These are phyloP conservation scores for Bombus superbus DNA, from an alignment of 1,140 invertebrate genomes.

Conservation along the genomic window DNA sequence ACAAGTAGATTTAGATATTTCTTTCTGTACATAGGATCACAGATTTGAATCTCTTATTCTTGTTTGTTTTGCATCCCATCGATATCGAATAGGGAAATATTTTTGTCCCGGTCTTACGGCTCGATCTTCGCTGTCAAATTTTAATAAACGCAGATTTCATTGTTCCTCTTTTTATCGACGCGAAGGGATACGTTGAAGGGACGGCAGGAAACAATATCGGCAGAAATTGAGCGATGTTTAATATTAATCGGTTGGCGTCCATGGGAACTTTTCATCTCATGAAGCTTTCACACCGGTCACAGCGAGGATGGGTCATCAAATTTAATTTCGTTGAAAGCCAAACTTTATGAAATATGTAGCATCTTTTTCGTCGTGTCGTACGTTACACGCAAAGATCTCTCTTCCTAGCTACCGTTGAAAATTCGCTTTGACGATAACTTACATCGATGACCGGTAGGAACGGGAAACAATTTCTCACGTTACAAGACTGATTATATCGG, in stretches of 20 bases:
- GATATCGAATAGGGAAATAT: not conserved
- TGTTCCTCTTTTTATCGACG: not conserved
- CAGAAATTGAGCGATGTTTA: conserved; percentile 8
- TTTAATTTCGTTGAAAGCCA: not conserved
- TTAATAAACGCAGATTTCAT: conserved; percentile 4
- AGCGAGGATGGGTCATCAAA: conserved; percentile 2
- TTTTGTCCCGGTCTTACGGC: not conserved
- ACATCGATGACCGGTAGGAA: not conserved
- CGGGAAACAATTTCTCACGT: conserved; percentile 9
- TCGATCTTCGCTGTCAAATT: not conserved
- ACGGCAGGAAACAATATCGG: not conserved
- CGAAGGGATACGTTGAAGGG: not conserved
- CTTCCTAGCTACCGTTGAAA: not conserved
- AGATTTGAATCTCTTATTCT: not conserved
- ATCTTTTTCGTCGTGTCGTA: not conserved
- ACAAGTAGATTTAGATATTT: not conserved
- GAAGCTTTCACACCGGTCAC: not conserved
- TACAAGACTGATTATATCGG: not conserved
- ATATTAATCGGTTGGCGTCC: conserved; percentile 33
- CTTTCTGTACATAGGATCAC: not conserved
- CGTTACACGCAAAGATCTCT: not conserved
- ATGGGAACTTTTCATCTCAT: not conserved
- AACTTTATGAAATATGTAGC: not conserved
- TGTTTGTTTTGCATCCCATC: not conserved
- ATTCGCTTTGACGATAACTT: not conserved